Evolutionary conservation across 2,888 invertebrate species (phyloP), one percentile per base, ranked within the genome.

Genomic region (Mantis religiosa): DNA sequence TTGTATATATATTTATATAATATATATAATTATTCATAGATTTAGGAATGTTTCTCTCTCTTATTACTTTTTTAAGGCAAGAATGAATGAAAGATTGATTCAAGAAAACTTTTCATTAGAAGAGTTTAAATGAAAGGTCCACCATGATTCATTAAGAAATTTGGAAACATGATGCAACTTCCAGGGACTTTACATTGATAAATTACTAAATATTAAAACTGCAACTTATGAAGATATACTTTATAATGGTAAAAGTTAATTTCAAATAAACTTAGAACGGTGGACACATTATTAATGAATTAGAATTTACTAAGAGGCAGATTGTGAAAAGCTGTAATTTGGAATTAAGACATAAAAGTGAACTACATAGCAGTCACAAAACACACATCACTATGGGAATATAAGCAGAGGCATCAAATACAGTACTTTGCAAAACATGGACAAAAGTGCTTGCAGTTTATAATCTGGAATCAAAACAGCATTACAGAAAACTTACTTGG

Each of bases 1-100:
- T 94, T 94, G 94, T 94, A 94, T 94, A 94, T 94, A 93, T 93
- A 94, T 93, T 93, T 93, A 93, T 94, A 93, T 93, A 83, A 27
- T 84, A 41, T 71, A 89, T 89, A 87, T 87, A 85, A 41, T 41
- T 88, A 85, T 28, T 81, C 20, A 83, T 83, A 88, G 81, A 47
- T 34, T 88, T 27, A 88, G n/a, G 34, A 34, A 85, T 28, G 47
- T 41, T 85, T 85, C 41, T 41, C 34, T 41, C 12, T 83, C 14
- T 28, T 28, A 28, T 84, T 28, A 84, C 30, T n/a, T 85, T 41
- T 84, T 84, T 34, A 84, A 84, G 34, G 34, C 47, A 85, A 28
- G 27, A 47, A 30, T 85, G 47, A 85, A 27, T 30, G 85, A 34
- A 85, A 34, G 34, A 85, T 84, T 34, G 54, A 54, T 71, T 71